Percentiles rank a stretch among this genome's conserved stretches.
phyloP scores from a whole-genome alignment of 2,113 vertebrate species.

The Nerophis ophidion region DNA sequence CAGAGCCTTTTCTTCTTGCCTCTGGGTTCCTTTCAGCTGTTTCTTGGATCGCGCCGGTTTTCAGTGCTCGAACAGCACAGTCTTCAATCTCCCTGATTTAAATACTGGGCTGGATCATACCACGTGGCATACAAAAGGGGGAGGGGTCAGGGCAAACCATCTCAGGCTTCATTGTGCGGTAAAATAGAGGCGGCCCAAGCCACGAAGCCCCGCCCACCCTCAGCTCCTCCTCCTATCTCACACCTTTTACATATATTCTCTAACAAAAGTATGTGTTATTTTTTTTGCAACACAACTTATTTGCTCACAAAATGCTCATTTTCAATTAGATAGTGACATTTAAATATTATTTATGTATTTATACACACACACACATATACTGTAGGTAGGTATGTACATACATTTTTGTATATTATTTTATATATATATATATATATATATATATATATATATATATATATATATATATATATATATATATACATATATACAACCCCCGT shows the following conservation, averaged over 20 bases:
- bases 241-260: neutral
- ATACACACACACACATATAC: too few relatives aligned
- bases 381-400: too few relatives aligned
- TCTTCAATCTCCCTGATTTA: constrained; percentile 61
- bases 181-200: constrained; percentile 44
- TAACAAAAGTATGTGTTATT: neutral
- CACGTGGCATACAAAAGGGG: constrained; percentile 53
- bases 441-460: too few relatives aligned
- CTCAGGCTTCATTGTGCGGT: constrained; percentile 44
- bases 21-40: constrained; percentile 39
- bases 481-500: too few relatives aligned
- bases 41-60: constrained; percentile 54
- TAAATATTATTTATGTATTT: too few relatives aligned
- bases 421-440: too few relatives aligned
- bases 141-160: constrained; percentile 35
- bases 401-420: too few relatives aligned
- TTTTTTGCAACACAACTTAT: neutral
- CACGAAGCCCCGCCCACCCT: constrained; percentile 38
- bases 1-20: constrained; percentile 8
- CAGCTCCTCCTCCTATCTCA: neutral
- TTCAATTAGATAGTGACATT: neutral
- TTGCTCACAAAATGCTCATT: neutral
- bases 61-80: constrained; percentile 41
- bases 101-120: constrained; percentile 62
- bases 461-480: too few relatives aligned